Percentiles rank a stretch among this genome's conserved stretches.
Evolutionary conservation across 2,888 invertebrate species (phyloP).

Genomic region (Dyspetes luteomarginatus): DNA sequence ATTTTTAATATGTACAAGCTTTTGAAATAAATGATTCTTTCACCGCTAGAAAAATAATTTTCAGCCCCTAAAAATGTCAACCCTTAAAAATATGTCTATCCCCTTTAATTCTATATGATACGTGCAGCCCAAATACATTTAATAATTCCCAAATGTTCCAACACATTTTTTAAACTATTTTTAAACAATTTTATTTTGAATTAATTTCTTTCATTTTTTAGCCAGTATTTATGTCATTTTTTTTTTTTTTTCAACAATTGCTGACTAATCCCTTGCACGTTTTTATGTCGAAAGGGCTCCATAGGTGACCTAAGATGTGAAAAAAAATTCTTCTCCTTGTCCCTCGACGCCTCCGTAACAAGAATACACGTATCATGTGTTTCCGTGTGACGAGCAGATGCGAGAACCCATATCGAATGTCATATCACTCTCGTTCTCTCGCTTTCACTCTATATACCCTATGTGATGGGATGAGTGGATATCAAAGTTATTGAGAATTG

Average conservation of each 20-base stretch:
- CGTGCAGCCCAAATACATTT: not conserved
- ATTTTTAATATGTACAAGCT: constrained; percentile 34
- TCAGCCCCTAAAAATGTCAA: not conserved
- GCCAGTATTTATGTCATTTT: no score
- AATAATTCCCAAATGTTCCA: not conserved
- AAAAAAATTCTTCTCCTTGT: constrained; percentile 9
- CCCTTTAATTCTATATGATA: not conserved
- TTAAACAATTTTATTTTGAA: no score
- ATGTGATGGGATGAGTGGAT: constrained; percentile 40
- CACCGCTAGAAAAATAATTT: not conserved
- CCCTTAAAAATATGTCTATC: not conserved
- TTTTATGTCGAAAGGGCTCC: not conserved
- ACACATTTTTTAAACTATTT: not conserved
- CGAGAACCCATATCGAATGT: constrained; percentile 54
- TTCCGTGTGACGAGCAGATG: constrained; percentile 49
- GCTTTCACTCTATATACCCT: constrained; percentile 20
- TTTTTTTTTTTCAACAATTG: no score
- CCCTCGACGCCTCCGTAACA: constrained; percentile 54
- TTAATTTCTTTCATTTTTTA: no score
- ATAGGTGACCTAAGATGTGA: constrained; percentile 28
- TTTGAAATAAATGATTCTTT: not conserved
- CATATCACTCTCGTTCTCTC: constrained; percentile 50
- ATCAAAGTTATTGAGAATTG: constrained; percentile 56
- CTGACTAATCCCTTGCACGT: no score
- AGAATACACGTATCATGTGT: constrained; percentile 56